Evolutionary conservation across 2,888 invertebrate genomes (phyloP).

Genomic region (Dryococelus australis): DNA sequence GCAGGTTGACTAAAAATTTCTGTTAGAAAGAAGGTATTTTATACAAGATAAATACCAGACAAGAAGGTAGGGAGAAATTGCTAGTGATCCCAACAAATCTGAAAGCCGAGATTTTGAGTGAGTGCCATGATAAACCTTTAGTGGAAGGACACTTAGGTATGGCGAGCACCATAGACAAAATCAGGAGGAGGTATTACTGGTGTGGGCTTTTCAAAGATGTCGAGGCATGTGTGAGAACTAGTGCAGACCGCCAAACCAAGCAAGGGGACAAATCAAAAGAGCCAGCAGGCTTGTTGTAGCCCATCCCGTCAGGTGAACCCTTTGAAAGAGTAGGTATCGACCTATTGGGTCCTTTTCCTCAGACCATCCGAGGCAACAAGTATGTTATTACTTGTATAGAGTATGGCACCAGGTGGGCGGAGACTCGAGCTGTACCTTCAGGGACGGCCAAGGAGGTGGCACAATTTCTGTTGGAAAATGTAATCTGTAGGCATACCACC

Average conservation of each 20-base stretch:
- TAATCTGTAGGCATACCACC: neutral
- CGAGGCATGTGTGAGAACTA: neutral
- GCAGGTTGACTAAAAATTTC: neutral
- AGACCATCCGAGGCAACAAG: neutral
- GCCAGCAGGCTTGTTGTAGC: neutral
- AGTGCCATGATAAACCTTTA: neutral
- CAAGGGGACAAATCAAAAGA: neutral
- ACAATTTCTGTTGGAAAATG: neutral
- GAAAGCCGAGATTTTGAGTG: neutral
- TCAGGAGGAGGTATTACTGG: neutral
- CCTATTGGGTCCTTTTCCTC: neutral
- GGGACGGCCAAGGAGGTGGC: neutral
- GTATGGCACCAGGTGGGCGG: neutral
- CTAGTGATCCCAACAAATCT: neutral
- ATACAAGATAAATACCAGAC: neutral
- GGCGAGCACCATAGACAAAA: neutral
- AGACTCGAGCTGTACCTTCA: neutral
- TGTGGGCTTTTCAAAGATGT: neutral
- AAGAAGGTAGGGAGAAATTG: neutral
- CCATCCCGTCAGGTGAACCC: neutral
- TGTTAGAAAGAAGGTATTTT: neutral
- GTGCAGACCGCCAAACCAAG: neutral
- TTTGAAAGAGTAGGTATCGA: neutral
- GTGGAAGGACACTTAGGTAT: neutral
- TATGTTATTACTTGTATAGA: neutral